These are phyloP conservation scores for Lasioglossum marginatum DNA, from an alignment of 2,888 invertebrate genomes.

Conservation along the genomic window DNA sequence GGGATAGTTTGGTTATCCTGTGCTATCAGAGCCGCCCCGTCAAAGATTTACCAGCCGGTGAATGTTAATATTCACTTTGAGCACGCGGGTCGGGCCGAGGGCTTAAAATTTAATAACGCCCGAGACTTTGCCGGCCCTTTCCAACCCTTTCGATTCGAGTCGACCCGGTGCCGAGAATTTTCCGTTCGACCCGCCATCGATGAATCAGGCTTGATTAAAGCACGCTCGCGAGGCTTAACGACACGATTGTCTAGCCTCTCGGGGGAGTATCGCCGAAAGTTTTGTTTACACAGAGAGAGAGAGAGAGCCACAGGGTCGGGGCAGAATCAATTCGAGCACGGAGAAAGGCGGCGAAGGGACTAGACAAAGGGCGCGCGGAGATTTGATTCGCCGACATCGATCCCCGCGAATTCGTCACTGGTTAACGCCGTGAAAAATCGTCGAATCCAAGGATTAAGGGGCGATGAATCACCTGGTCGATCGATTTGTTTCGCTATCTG, in stretches of 20 bases:
- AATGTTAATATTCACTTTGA: constrained; percentile 48
- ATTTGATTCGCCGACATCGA: neutral
- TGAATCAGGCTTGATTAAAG: constrained; percentile 31
- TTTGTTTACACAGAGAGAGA: neutral
- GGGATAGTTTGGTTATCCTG: constrained; percentile 43
- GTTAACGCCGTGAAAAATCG: constrained; percentile 45
- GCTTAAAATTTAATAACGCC: constrained; percentile 53
- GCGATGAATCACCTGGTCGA: constrained; percentile 31
- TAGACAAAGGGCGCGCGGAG: neutral
- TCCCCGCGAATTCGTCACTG: neutral
- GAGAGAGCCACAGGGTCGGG: too few relatives aligned
- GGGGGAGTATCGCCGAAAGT: constrained; percentile 11
- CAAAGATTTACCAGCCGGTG: constrained; percentile 39
- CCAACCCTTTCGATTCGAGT: neutral
- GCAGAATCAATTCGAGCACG: neutral
- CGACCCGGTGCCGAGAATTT: neutral
- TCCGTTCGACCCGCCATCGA: constrained; percentile 21
- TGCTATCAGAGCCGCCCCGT: constrained; percentile 23
- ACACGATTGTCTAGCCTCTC: neutral
- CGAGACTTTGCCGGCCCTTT: neutral
- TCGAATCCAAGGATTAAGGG: constrained; percentile 31
- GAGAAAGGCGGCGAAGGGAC: neutral
- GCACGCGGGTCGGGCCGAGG: neutral
- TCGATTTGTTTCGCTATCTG: constrained; percentile 45
- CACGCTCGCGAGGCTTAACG: constrained; percentile 8